Base-by-base conservation (phyloP, 2,797 vertebrate genomes). In the Helicolenus hilgendorfi region DNA sequence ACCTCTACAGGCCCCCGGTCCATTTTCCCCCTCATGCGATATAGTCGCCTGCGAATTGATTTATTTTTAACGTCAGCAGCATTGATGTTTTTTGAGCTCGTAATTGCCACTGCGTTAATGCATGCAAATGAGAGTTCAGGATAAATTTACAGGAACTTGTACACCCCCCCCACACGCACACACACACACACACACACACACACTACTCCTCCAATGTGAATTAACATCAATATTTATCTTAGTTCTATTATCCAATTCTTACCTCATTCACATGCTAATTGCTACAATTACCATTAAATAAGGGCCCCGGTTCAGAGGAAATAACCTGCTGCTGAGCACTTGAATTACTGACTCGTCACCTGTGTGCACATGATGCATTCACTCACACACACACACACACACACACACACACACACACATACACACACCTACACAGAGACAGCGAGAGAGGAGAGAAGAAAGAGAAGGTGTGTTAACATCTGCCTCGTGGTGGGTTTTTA, bases 181-280 rank as follows among this genome's bases (percentile, higher is more conserved):
- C 64, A 73, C 72, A 79, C 76, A 71, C 73, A 33, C 67, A 64
- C 84, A 56, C 77, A 83, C 77, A 58, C 60, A 71, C 65, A 63
- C 76, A 41, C 89, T 22, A 67, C 91, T 90, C 87, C 93, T 92
- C 89, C 79, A 83, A 89, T 89, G 79, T 86, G 91, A 96, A 96
- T 96, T 97, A 96, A 96, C 96, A 97, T 96, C 95, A 96, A 93
- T 97, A 97, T 98, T 97, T 98, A 97, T 96, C 96, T 96, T 94
- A 94, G 90, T 97, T 97, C 95, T 94, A 96, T 96, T 96, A 97
- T 98, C 97, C 97, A 95, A 95, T 33, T 90, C 97, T 97, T 97
- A 96, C 97, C 97, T 98, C 97, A 98, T 98, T 98, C 98, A 95
- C 97, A 98, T 98, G 97, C 97, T 98, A 98, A 98, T 98, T 97